Percentiles rank a stretch among this genome's conserved stretches.
phyloP scores from a whole-genome alignment of 2,113 vertebrate species.

The Chamaea fasciata region DNA sequence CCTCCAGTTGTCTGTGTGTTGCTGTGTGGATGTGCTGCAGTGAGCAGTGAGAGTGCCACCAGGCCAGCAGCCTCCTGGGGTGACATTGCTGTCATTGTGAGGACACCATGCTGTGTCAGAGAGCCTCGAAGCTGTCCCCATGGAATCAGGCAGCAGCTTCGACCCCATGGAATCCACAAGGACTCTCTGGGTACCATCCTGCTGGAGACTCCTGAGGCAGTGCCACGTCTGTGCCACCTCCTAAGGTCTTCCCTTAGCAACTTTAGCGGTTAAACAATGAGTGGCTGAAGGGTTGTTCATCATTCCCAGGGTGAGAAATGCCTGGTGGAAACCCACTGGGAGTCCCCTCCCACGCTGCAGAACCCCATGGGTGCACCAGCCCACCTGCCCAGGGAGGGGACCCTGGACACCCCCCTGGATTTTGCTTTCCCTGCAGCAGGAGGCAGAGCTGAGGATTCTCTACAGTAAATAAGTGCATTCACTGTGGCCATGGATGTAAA shows the following conservation, averaged over 20 bases:
- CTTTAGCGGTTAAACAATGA: not conserved
- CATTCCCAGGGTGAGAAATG: not conserved
- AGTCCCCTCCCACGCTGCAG: accelerated
- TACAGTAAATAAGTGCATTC: not conserved
- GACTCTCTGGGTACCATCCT: not conserved
- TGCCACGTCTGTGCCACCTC: not conserved
- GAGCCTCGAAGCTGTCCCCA: not conserved
- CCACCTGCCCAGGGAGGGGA: not conserved
- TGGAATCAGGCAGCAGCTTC: accelerated
- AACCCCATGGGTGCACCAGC: not conserved
- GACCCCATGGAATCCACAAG: accelerated
- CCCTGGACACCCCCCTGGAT: accelerated
- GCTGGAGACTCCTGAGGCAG: not conserved
- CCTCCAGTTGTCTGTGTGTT: accelerated
- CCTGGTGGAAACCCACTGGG: not conserved
- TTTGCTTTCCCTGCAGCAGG: not conserved
- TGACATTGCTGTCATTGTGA: not conserved
- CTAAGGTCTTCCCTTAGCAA: not conserved
- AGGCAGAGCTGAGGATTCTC: not conserved
- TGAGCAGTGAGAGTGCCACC: not conserved
- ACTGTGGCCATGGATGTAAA: not conserved
- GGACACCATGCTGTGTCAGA: accelerated
- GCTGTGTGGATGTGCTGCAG: accelerated
- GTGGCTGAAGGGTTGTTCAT: not conserved
- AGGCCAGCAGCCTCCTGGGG: not conserved